Conservation (phyloP, 2,888 invertebrate species). For the Lepidonotus clava region DNA sequence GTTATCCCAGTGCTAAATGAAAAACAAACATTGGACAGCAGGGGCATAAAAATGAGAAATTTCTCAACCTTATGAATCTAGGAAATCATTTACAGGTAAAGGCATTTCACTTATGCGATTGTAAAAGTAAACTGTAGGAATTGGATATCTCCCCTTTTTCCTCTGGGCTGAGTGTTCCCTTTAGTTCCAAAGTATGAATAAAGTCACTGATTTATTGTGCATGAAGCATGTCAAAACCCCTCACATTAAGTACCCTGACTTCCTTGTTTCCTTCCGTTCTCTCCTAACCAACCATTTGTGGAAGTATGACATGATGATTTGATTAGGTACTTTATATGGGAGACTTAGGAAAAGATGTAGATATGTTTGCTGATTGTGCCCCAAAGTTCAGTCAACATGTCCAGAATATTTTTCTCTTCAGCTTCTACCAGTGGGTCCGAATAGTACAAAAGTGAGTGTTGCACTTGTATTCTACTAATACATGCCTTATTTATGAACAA, state of each 20-base stretch:
- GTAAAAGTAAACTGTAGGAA: too few relatives aligned
- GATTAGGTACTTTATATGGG: neutral
- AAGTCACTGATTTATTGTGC: too few relatives aligned
- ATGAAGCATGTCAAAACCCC: neutral
- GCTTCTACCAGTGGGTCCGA: constrained; percentile 55
- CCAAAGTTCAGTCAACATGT: constrained; percentile 40
- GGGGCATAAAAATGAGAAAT: too few relatives aligned
- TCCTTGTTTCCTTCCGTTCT: neutral
- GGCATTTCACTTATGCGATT: too few relatives aligned
- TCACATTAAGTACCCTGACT: too few relatives aligned
- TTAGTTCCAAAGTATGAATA: too few relatives aligned
- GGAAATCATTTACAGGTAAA: too few relatives aligned
- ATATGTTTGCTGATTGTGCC: neutral
- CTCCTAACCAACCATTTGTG: neutral
- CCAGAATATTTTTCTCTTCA: constrained; percentile 43
- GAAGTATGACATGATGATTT: neutral
- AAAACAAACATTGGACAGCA: too few relatives aligned
- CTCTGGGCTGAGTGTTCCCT: too few relatives aligned
- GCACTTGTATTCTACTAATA: constrained; percentile 22
- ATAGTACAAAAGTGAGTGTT: constrained; percentile 55
- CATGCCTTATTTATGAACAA: neutral
- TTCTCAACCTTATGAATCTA: too few relatives aligned
- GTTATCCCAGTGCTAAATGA: too few relatives aligned
- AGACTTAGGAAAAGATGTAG: neutral
- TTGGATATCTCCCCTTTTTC: too few relatives aligned